These are phyloP conservation scores for Melanostoma scalare DNA, from an alignment of 2,888 invertebrate species.

Conservation along the genomic window DNA sequence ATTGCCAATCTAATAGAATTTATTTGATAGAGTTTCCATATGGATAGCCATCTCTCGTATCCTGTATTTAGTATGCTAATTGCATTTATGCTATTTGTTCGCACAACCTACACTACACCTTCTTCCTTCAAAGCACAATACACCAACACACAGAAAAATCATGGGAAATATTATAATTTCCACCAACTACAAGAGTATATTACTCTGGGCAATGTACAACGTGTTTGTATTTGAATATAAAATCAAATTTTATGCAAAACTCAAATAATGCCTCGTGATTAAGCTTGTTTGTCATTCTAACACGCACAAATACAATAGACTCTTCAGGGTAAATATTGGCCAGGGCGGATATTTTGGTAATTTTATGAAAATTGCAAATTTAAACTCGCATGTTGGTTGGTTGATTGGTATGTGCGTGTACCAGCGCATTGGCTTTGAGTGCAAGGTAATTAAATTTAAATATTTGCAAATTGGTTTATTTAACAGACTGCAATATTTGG, in stretches of 20 bases:
- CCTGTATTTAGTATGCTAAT: slow-evolving; percentile 25
- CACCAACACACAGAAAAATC: background rate
- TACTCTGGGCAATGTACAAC: background rate
- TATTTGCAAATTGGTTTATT: slow-evolving; percentile 32
- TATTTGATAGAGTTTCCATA: slow-evolving; percentile 43
- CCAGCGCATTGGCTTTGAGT: slow-evolving; percentile 1
- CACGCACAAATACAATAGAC: background rate
- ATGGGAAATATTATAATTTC: background rate
- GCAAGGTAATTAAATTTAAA: slow-evolving; percentile 44
- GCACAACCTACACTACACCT: too few relatives aligned
- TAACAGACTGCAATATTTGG: slow-evolving; percentile 6
- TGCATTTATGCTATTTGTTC: slow-evolving; percentile 5
- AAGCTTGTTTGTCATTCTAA: slow-evolving; percentile 38
- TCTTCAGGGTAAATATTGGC: slow-evolving; percentile 4
- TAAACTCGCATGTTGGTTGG: slow-evolving; percentile 12
- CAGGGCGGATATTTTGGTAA: slow-evolving; percentile 39
- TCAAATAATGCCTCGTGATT: slow-evolving; percentile 50
- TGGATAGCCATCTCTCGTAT: background rate
- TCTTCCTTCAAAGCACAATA: too few relatives aligned
- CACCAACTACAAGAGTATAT: background rate
- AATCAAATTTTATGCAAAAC: slow-evolving; percentile 60
- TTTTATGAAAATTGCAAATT: slow-evolving; percentile 47
- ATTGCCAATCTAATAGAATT: slow-evolving; percentile 51
- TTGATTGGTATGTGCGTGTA: too few relatives aligned
- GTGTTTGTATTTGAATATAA: slow-evolving; percentile 28